phyloP scores from a whole-genome alignment of 1,140 invertebrate genomes.

The Paraescarpia echinospica region DNA sequence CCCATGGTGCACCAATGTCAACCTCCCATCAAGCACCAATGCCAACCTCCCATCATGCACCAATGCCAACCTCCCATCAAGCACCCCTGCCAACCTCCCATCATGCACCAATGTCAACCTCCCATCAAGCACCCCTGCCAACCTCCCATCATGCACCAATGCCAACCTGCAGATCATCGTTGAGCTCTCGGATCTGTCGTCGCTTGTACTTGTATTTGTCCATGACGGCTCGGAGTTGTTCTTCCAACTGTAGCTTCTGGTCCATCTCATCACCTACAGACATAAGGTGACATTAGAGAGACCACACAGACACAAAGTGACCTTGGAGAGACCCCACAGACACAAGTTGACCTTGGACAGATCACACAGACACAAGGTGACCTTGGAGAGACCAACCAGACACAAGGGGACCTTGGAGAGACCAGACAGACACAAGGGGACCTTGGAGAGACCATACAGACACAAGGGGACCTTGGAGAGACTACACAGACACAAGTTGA shows the following conservation, averaged over 20 bases:
- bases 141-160: background rate
- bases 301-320: background rate
- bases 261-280: constrained; percentile 54
- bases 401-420: no score
- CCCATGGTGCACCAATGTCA: background rate
- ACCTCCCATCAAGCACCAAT: no score
- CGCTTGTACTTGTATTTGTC: constrained; percentile 58
- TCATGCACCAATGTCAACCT: constrained; percentile 31
- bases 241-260: constrained; percentile 55
- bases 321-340: no score
- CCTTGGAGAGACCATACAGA: no score
- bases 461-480: no score
- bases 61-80: constrained; percentile 37
- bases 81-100: no score
- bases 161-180: constrained; percentile 52
- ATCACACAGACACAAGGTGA: no score
- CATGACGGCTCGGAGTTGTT: constrained; percentile 56
- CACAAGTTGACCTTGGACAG: no score
- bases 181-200: constrained; percentile 52
- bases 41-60: background rate
- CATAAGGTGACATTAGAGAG: background rate
- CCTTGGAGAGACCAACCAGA: no score
- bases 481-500: no score
- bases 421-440: no score
- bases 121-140: no score